Percentiles rank a stretch among this genome's conserved stretches.
phyloP scores from a whole-genome alignment of 2,113 vertebrate species.

The Charina bottae region DNA sequence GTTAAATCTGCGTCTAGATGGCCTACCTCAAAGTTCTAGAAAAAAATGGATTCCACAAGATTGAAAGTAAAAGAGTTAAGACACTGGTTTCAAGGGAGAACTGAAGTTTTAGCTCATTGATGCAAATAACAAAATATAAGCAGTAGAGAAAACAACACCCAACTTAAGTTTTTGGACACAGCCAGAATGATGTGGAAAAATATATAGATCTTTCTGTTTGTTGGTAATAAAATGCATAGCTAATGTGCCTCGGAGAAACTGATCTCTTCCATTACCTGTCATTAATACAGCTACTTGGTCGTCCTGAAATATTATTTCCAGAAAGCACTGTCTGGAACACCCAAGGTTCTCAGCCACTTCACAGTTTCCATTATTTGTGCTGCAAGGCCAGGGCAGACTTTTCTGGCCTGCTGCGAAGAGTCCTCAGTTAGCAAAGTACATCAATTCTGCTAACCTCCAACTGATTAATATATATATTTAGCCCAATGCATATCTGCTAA shows the following conservation, averaged over 20 bases:
- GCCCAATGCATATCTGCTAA: neutral
- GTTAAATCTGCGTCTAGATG: neutral
- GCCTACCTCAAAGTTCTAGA: neutral
- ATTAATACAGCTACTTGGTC: neutral
- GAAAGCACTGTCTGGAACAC: conserved; percentile 6
- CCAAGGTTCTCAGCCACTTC: neutral
- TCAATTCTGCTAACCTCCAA: neutral
- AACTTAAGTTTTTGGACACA: neutral
- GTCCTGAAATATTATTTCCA: conserved; percentile 17
- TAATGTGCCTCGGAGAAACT: neutral
- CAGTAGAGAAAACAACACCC: neutral
- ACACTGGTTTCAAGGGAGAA: neutral
- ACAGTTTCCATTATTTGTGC: neutral
- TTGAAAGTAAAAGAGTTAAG: neutral
- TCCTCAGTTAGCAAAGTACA: neutral
- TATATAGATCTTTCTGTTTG: neutral
- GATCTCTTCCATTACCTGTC: neutral
- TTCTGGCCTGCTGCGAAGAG: neutral
- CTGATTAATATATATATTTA: neutral
- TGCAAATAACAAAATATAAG: conserved; percentile 6
- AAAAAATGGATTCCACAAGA: neutral
- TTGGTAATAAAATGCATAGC: conserved; percentile 2
- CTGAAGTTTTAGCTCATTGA: neutral
- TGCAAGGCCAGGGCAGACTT: neutral
- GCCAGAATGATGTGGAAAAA: neutral